Percentiles rank a stretch among this genome's conserved stretches.
These are phyloP conservation scores for Acleris laterana DNA, from an alignment of 2,888 invertebrate species.

Conservation along the genomic window DNA sequence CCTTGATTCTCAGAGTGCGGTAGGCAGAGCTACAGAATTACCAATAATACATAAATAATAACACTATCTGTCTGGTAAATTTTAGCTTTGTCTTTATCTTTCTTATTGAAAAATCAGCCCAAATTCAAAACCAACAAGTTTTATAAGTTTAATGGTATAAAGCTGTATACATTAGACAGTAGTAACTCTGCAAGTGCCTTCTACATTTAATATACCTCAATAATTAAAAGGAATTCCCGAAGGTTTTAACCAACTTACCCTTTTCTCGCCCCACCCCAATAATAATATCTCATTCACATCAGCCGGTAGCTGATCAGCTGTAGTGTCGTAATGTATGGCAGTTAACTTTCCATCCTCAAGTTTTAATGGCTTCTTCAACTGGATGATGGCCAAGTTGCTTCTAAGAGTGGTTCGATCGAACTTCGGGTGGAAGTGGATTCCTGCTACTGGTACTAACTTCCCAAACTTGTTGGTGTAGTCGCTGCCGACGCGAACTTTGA, in stretches of 20 bases:
- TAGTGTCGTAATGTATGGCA: slow-evolving; percentile 48
- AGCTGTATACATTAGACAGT: too few species aligned
- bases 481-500: slow-evolving; percentile 52
- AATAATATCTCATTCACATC: slow-evolving; percentile 43
- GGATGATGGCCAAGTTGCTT: slow-evolving; percentile 54
- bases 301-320: slow-evolving; percentile 23
- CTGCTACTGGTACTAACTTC: slow-evolving; percentile 43
- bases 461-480: slow-evolving; percentile 47
- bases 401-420: slow-evolving; percentile 47
- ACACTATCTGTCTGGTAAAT: too few species aligned
- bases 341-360: slow-evolving; percentile 45
- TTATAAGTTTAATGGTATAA: too few species aligned
- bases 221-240: background rate
- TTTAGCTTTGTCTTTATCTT: too few species aligned
- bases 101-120: too few species aligned
- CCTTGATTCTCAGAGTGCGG: too few species aligned
- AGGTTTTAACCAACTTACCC: too few species aligned
- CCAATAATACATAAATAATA: too few species aligned
- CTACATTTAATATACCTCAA: too few species aligned
- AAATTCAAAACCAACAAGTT: too few species aligned
- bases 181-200: too few species aligned
- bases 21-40: too few species aligned
- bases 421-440: slow-evolving; percentile 50
- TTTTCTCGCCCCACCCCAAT: slow-evolving; percentile 45
- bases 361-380: slow-evolving; percentile 39